Conservation (phyloP, 2,888 invertebrate genomes). For the Xestobium rufovillosum region DNA sequence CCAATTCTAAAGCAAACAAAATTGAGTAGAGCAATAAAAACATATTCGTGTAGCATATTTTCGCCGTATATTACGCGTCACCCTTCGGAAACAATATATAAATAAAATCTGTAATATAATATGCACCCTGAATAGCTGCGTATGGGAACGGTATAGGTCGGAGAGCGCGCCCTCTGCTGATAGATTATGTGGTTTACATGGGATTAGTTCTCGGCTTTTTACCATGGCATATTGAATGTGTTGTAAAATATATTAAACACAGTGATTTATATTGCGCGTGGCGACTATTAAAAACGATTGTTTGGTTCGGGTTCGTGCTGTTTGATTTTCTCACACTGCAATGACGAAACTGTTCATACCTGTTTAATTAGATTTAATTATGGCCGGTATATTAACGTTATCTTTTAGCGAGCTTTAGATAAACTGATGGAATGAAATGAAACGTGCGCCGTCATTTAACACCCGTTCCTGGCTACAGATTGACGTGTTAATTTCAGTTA, state of each 20-base stretch:
- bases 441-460: no score
- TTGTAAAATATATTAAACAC: conserved; percentile 41
- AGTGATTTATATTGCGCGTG: conserved; percentile 39
- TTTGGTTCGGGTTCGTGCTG: conserved; percentile 39
- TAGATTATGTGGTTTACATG: conserved; percentile 42
- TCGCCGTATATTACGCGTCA: conserved; percentile 37
- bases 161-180: conserved; percentile 27
- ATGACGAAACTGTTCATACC: no score
- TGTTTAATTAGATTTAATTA: no score
- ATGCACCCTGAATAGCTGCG: conserved; percentile 37
- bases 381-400: no score
- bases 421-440: no score
- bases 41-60: conserved; percentile 36
- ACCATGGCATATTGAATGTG: conserved; percentile 40
- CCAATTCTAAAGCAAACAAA: no score
- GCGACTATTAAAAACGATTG: conserved; percentile 34
- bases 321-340: conserved; percentile 41
- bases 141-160: conserved; percentile 34
- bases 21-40: conserved; percentile 33
- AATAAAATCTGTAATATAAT: conserved; percentile 42
- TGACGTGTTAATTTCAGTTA: no score
- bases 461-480: no score
- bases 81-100: conserved; percentile 36
- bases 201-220: conserved; percentile 40
- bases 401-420: no score